These are phyloP conservation scores for Drosophila dives DNA, from an alignment of 2,888 invertebrate species.

Conservation along the genomic window DNA sequence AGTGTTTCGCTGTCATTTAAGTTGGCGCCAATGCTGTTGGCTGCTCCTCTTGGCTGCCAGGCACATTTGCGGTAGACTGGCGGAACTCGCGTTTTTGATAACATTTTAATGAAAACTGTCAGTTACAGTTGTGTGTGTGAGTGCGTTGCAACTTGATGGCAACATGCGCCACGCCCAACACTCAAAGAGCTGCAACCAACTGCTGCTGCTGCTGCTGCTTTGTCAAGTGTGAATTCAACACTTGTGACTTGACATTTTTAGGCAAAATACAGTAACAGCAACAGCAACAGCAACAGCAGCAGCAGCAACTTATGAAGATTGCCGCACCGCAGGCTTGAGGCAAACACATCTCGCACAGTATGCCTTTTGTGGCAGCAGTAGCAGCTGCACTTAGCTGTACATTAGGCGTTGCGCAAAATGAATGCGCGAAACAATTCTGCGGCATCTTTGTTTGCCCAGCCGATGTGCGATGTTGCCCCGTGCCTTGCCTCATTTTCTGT, in stretches of 20 bases:
- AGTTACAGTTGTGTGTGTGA: conserved; percentile 60
- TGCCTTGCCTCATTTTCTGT: conserved; percentile 61
- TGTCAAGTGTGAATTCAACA: conserved; percentile 80
- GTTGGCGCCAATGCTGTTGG: conserved; percentile 21
- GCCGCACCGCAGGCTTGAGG: conserved; percentile 17
- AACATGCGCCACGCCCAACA: conserved; percentile 42
- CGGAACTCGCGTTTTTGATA: conserved; percentile 77
- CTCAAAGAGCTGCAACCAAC: conserved; percentile 25
- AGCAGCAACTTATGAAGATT: conserved; percentile 49
- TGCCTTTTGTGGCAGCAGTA: conserved; percentile 58
- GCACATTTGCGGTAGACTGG: conserved; percentile 63
- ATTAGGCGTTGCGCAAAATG: conserved; percentile 62
- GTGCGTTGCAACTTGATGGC: conserved; percentile 37
- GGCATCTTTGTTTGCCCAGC: conserved; percentile 67
- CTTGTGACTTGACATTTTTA: conserved; percentile 80
- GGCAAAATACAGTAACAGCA: conserved; percentile 56
- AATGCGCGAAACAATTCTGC: conserved; percentile 66
- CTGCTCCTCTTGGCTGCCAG: conserved; percentile 37
- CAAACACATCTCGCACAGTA: conserved; percentile 25
- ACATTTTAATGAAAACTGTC: conserved; percentile 83
- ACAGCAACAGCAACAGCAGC: conserved; percentile 32
- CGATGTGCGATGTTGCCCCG: conserved; percentile 24
- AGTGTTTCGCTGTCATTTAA: conserved; percentile 67
- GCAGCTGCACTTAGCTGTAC: conserved; percentile 67
- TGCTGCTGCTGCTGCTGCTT: conserved; percentile 58